phyloP scores from a whole-genome alignment of 1,140 invertebrate species.

The Penaeus indicus region DNA sequence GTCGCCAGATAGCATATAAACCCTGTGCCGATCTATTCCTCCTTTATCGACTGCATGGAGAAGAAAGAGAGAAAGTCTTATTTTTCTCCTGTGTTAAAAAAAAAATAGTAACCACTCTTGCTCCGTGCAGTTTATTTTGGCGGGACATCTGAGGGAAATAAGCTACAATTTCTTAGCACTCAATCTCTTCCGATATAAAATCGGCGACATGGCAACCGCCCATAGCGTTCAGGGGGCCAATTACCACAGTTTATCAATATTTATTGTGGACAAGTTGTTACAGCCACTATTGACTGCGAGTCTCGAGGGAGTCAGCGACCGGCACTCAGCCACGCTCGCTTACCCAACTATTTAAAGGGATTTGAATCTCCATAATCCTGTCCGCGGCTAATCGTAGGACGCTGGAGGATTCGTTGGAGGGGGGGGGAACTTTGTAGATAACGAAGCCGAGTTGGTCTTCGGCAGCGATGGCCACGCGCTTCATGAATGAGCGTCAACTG shows the following conservation, averaged over 20 bases:
- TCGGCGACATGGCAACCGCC: conserved; percentile 28
- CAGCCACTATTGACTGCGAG: conserved; percentile 48
- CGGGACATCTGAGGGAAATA: no score
- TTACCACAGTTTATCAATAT: conserved; percentile 62
- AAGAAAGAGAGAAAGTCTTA: neutral
- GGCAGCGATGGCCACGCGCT: no score
- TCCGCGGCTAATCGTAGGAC: neutral
- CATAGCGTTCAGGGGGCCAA: conserved; percentile 50
- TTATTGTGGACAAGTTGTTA: conserved; percentile 63
- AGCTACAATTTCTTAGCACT: no score
- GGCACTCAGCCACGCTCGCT: conserved; percentile 11
- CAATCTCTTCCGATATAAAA: no score
- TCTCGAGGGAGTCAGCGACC: neutral
- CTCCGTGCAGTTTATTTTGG: no score
- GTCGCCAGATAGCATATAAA: conserved; percentile 45
- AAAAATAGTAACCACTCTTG: no score
- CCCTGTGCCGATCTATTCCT: neutral
- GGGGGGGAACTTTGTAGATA: neutral
- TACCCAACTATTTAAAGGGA: conserved; percentile 17
- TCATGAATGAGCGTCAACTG: no score
- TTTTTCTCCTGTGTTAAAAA: neutral
- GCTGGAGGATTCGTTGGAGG: neutral
- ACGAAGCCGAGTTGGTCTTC: no score
- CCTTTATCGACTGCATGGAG: neutral
- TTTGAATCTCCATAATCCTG: conserved; percentile 8